Evolutionary conservation across 2,888 invertebrate species (phyloP), one percentile per base, ranked within the genome.

Genomic region (Clusia tigrina): DNA sequence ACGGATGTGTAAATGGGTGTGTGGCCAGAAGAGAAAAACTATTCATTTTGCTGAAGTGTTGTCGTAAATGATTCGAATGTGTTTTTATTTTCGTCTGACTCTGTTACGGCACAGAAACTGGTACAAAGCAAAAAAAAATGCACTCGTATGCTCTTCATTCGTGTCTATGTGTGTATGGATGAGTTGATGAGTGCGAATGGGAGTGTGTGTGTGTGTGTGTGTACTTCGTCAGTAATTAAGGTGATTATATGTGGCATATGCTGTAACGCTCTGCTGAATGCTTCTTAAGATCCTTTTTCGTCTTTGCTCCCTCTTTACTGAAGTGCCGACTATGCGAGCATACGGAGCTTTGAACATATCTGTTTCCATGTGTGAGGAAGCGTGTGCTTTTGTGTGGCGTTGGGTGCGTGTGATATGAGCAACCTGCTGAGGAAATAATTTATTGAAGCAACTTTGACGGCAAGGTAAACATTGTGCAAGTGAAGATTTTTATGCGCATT

Each of bases 351-450:
- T n/a, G n/a, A n/a, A n/a, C n/a, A n/a, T n/a, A n/a, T n/a, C n/a
- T n/a, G n/a, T n/a, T n/a, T n/a, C n/a, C n/a, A n/a, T n/a, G n/a
- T n/a, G n/a, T n/a, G n/a, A n/a, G n/a, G n/a, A n/a, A n/a, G n/a
- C n/a, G n/a, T 61, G 56, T 65, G 48, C 67, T 66, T 67, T 65
- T 70, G 48, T 51, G n/a, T n/a, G n/a, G n/a, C n/a, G n/a, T n/a
- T n/a, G n/a, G n/a, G n/a, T n/a, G n/a, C n/a, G n/a, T n/a, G 69
- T 73, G 76, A 78, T n/a, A 78, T 79, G 74, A 76, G 72, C 70
- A 74, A 67, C 71, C 70, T 72, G 71, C 75, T 70, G 68, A 62
- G 64, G 68, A 73, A 72, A 74, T 78, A 73, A 77, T 73, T 75
- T 74, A 78, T 77, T 72, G 72, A 77, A 72, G 70, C 67, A 65